These are phyloP conservation scores for Thecocarcelia acutangulata DNA, from an alignment of 2,888 invertebrate species.

Conservation along the genomic window DNA sequence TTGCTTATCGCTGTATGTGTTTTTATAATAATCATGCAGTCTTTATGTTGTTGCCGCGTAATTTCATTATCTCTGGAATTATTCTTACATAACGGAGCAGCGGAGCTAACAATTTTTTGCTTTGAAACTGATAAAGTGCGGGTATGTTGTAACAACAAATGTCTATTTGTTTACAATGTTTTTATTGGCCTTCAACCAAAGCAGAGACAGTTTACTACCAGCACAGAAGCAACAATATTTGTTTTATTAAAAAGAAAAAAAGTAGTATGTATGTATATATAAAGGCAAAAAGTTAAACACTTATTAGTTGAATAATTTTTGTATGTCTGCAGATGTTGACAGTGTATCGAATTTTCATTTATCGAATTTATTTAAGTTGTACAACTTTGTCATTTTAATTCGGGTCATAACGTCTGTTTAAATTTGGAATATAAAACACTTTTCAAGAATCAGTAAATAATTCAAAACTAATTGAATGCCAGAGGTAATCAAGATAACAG, in stretches of 20 bases:
- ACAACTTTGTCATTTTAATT: not conserved
- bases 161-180: slow-evolving; percentile 7
- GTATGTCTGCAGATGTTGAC: not conserved
- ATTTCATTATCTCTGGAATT: slow-evolving; percentile 42
- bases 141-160: not conserved
- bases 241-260: slow-evolving; percentile 50
- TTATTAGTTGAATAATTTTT: slow-evolving; percentile 21
- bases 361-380: slow-evolving; percentile 19
- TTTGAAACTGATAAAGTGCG: not conserved
- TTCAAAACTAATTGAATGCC: too few species aligned
- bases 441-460: too few species aligned
- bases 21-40: not conserved
- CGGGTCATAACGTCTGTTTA: not conserved
- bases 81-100: slow-evolving; percentile 24
- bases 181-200: slow-evolving; percentile 1
- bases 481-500: too few species aligned
- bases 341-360: slow-evolving; percentile 30
- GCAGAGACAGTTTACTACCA: slow-evolving; percentile 1
- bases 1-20: not conserved
- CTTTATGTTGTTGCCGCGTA: slow-evolving; percentile 29
- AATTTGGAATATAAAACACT: too few species aligned
- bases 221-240: slow-evolving; percentile 6
- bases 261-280: too few species aligned
- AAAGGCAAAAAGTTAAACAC: slow-evolving; percentile 5
- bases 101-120: not conserved